phyloP scores from a whole-genome alignment of 2,113 vertebrate genomes.

The Holacanthus passer region DNA sequence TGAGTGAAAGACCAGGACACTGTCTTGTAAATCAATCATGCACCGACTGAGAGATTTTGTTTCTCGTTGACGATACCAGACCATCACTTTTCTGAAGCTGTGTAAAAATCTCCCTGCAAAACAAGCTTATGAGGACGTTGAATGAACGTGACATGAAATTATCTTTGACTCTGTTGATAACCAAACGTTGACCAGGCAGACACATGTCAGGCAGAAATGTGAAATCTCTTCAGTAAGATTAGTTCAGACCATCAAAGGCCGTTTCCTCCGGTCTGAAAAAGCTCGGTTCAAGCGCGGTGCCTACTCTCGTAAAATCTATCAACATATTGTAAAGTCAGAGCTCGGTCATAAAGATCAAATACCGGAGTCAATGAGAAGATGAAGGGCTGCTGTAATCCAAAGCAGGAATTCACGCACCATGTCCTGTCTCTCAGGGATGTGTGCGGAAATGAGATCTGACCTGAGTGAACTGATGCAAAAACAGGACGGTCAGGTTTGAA shows the following conservation, averaged over 20 bases:
- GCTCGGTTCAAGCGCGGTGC: conserved; percentile 24
- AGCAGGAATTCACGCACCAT: conserved; percentile 26
- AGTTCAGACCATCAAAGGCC: conserved; percentile 63
- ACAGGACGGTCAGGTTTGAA: conserved; percentile 13
- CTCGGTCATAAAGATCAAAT: conserved; percentile 70
- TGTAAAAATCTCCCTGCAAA: not conserved
- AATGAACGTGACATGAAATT: conserved; percentile 36
- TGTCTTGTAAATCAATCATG: conserved; percentile 7
- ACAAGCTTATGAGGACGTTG: conserved; percentile 18
- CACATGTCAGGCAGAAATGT: conserved; percentile 42
- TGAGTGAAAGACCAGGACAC: not conserved
- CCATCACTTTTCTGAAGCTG: not conserved
- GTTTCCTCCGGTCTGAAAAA: conserved; percentile 23
- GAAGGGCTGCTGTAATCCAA: conserved; percentile 58
- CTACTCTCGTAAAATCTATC: conserved; percentile 69
- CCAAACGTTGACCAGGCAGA: conserved; percentile 4
- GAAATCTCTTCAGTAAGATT: conserved; percentile 58
- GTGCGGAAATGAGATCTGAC: conserved; percentile 30
- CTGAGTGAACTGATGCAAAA: conserved; percentile 14
- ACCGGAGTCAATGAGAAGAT: conserved; percentile 55
- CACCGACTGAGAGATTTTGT: not conserved
- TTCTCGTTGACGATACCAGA: not conserved
- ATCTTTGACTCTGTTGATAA: conserved; percentile 10
- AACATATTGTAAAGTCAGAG: conserved; percentile 67
- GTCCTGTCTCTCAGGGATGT: conserved; percentile 30